Conservation (phyloP, 2,113 vertebrate genomes). For the Labeo catla region DNA sequence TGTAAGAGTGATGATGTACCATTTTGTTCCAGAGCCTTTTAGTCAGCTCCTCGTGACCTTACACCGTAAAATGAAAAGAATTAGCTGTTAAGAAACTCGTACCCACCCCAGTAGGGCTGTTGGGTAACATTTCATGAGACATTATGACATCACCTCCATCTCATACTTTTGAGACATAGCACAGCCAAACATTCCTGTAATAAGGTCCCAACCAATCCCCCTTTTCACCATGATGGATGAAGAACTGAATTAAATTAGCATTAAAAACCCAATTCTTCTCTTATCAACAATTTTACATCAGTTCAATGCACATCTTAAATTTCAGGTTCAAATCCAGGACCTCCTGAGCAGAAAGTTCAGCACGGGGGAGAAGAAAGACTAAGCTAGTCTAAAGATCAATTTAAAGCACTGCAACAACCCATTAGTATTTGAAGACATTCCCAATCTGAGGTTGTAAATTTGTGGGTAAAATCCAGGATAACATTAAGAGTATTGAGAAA, state of each 20-base stretch:
- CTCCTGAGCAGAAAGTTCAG: constrained; percentile 70
- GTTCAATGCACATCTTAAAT: constrained; percentile 64
- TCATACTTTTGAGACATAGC: constrained; percentile 34
- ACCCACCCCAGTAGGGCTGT: not conserved
- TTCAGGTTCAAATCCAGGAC: constrained; percentile 60
- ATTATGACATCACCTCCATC: not conserved
- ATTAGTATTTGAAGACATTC: constrained; percentile 5
- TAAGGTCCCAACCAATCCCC: not conserved
- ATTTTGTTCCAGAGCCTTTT: constrained; percentile 74
- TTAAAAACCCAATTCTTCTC: not conserved
- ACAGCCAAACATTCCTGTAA: not conserved
- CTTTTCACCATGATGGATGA: not conserved
- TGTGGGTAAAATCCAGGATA: not conserved
- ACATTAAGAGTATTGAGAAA: not conserved
- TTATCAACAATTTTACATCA: not conserved
- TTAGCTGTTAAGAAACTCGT: constrained; percentile 65
- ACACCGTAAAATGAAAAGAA: constrained; percentile 71
- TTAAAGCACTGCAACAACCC: not conserved
- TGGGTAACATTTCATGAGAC: not conserved
- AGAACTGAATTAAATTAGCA: not conserved
- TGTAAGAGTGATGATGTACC: constrained; percentile 68
- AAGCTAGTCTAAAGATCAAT: not conserved
- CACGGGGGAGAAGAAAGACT: not conserved
- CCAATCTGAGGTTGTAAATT: not conserved
- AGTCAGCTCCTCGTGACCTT: constrained; percentile 71